Evolutionary conservation across 2,113 vertebrate species (phyloP).

Genomic region (Passerina amoena): DNA sequence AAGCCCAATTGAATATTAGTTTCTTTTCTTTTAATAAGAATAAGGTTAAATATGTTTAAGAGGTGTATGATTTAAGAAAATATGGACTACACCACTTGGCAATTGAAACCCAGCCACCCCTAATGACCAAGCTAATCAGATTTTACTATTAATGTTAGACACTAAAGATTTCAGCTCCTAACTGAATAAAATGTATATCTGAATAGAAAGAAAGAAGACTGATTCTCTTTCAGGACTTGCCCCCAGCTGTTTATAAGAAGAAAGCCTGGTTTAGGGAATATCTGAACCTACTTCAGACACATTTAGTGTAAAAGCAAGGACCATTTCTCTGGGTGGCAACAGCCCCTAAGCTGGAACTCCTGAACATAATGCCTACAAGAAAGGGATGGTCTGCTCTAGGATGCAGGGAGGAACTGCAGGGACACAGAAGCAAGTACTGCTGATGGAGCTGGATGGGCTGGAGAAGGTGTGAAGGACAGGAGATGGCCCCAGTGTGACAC

Average conservation of each 20-base stretch:
- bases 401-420: not conserved
- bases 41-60: not conserved
- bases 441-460: not conserved
- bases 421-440: not conserved
- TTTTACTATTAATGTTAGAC: conserved; percentile 30
- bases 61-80: not conserved
- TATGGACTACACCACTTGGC: not conserved
- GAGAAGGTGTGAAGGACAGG: not conserved
- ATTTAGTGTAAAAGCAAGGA: not conserved
- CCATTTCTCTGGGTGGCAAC: not conserved
- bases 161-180: conserved; percentile 32
- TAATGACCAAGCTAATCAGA: conserved; percentile 35
- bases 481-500: accelerated
- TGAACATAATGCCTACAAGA: not conserved
- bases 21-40: not conserved
- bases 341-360: not conserved
- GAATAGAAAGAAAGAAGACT: conserved; percentile 14
- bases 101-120: conserved; percentile 39
- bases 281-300: not conserved
- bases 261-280: not conserved
- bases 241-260: conserved; percentile 28
- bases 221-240: conserved; percentile 26
- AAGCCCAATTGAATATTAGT: not conserved
- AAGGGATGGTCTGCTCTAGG: accelerated
- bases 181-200: not conserved